Evolutionary conservation across 2,888 invertebrate species (phyloP).

Genomic region (Drosophila bunnanda): DNA sequence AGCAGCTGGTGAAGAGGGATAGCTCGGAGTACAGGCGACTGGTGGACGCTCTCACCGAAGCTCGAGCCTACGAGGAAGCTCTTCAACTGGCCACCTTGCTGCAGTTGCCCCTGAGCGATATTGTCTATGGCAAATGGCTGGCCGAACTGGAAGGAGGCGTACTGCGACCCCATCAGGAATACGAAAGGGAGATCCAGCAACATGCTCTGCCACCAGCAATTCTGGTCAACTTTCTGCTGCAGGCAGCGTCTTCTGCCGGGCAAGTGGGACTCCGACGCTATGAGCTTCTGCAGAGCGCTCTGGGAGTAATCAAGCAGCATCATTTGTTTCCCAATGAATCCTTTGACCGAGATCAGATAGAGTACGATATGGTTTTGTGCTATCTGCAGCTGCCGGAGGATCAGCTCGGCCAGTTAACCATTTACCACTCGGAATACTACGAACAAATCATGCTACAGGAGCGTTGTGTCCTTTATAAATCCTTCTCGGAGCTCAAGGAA

Average conservation of each 20-base stretch:
- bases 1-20: slow-evolving; percentile 73
- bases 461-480: slow-evolving; percentile 83
- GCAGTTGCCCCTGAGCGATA: slow-evolving; percentile 84
- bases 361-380: slow-evolving; percentile 84
- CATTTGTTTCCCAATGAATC: slow-evolving; percentile 84
- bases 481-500: slow-evolving; percentile 84
- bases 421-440: slow-evolving; percentile 84
- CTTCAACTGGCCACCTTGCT: slow-evolving; percentile 85
- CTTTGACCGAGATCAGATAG: slow-evolving; percentile 84
- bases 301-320: slow-evolving; percentile 83
- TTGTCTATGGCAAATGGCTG: slow-evolving; percentile 86
- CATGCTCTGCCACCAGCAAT: slow-evolving; percentile 87
- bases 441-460: slow-evolving; percentile 83
- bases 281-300: slow-evolving; percentile 83
- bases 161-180: slow-evolving; percentile 84
- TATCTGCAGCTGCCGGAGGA: slow-evolving; percentile 74
- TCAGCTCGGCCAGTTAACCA: slow-evolving; percentile 48
- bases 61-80: slow-evolving; percentile 86
- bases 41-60: slow-evolving; percentile 84
- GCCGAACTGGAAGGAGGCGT: slow-evolving; percentile 85
- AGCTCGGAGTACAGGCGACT: slow-evolving; percentile 85
- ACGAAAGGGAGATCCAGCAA: slow-evolving; percentile 87
- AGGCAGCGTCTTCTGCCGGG: slow-evolving; percentile 78
- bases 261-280: slow-evolving; percentile 85
- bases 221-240: slow-evolving; percentile 88